Evolutionary conservation across 1,140 invertebrate species (phyloP), one percentile per base, ranked within the genome.

Genomic region (Bradysia coprophila): DNA sequence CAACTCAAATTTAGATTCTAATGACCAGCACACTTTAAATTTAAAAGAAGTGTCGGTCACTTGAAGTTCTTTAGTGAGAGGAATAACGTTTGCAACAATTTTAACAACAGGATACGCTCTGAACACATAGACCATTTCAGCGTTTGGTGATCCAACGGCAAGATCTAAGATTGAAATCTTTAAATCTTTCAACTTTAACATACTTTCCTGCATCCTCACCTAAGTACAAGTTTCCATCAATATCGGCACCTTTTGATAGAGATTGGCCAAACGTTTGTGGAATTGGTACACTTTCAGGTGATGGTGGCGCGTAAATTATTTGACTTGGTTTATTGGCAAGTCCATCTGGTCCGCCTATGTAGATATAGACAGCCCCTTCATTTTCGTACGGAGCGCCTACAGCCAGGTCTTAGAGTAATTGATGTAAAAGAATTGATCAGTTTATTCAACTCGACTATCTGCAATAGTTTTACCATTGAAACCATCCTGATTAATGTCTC

Each of bases 321-420:
- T 38, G 36, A 18, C 15, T 18, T 20, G 8, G 18, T 38, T 3
- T 18, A 3, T 3, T 5, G 18, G n/a, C 4, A 4, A 38, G 4
- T 4, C 75, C 75, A 19, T 65, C 52, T n/a, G 50, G 53, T 24
- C 67, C 49, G 2, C 73, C 72, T 45, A 59, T 63, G 45, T 70
- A 76, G 43, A 77, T 67, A 43, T 75, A 75, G 16, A 77, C 64
- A 2, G 64, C 68, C 10, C 75, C 75, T 4, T 38, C 18, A 21
- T 72, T 58, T 49, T 74, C 72, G 54, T 71, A 76, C 0, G 75
- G 75, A 4, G 74, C 71, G 28, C 72, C 70, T n/a, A 76, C 64
- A 16, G 71, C 73, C 20, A 76, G 50, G 51, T 76, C 75, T 65
- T 43, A 18, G 63, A 59, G 34, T 21, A 15, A 16, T n/a, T n/a